phyloP scores from a whole-genome alignment of 2,113 vertebrate genomes.

The Nothocercus julius region DNA sequence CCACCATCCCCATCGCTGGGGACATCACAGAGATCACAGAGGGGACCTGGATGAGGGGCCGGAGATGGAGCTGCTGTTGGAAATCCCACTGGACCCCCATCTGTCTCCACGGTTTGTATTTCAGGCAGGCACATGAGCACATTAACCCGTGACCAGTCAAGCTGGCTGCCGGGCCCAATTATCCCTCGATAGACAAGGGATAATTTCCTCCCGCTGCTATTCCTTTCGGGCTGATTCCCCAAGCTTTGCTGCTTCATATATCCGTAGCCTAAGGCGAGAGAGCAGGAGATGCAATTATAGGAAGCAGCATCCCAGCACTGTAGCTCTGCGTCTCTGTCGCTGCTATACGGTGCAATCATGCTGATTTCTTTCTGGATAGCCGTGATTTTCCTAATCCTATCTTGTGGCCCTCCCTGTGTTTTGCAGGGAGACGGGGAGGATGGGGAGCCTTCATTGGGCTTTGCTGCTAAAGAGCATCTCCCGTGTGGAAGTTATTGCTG shows the following conservation, averaged over 20 bases:
- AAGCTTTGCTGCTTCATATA: background rate
- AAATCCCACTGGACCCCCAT: fast-evolving
- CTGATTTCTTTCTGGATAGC: background rate
- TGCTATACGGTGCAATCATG: background rate
- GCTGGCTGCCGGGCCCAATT: background rate
- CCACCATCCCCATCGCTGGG: background rate
- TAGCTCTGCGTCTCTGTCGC: background rate
- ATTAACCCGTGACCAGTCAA: background rate
- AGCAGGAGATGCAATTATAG: background rate
- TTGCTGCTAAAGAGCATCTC: background rate
- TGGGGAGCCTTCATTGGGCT: background rate
- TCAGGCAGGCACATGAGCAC: background rate
- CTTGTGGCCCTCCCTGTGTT: background rate
- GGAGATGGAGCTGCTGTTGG: background rate
- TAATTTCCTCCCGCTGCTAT: background rate
- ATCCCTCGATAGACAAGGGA: background rate
- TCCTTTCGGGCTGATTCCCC: background rate
- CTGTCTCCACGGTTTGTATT: background rate
- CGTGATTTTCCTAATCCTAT: background rate
- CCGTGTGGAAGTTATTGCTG: background rate
- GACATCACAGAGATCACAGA: too few relatives aligned
- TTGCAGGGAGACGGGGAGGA: background rate
- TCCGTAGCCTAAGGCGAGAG: background rate
- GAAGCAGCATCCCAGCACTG: background rate
- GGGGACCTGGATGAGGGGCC: fast-evolving